Evolutionary conservation across 2,888 invertebrate species (phyloP).

Genomic region (Apotomis capreana): DNA sequence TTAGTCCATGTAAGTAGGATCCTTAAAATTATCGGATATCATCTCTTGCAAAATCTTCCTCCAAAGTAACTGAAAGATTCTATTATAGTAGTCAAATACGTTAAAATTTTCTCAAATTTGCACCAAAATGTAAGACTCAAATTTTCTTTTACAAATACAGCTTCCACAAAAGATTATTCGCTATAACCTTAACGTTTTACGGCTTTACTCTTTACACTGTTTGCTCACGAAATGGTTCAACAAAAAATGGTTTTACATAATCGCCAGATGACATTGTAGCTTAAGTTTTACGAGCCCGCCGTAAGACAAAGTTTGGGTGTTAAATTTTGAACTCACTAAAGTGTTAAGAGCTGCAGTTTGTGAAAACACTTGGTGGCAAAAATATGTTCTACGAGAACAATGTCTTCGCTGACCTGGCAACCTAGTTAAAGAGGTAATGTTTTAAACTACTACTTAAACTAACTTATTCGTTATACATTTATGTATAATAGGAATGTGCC

Average conservation of each 20-base stretch:
- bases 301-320: constrained; percentile 42
- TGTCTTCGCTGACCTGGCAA: constrained; percentile 27
- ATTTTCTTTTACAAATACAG: not conserved
- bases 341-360: constrained; percentile 36
- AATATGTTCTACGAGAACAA: constrained; percentile 26
- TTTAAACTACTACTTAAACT: not conserved
- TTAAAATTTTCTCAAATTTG: too few relatives aligned
- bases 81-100: too few relatives aligned
- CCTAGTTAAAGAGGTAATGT: not conserved
- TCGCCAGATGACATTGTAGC: constrained; percentile 45
- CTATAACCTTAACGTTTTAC: constrained; percentile 20
- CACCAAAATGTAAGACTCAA: too few relatives aligned
- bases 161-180: not conserved
- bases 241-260: constrained; percentile 46
- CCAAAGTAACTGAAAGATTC: too few relatives aligned
- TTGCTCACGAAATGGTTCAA: constrained; percentile 40
- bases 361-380: constrained; percentile 29
- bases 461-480: too few relatives aligned
- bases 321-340: constrained; percentile 41
- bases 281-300: constrained; percentile 40
- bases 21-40: too few relatives aligned
- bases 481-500: too few relatives aligned
- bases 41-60: too few relatives aligned
- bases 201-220: constrained; percentile 37
- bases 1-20: too few relatives aligned